Evolutionary conservation across 2,888 invertebrate species (phyloP).

Genomic region (Pandemis heparana): DNA sequence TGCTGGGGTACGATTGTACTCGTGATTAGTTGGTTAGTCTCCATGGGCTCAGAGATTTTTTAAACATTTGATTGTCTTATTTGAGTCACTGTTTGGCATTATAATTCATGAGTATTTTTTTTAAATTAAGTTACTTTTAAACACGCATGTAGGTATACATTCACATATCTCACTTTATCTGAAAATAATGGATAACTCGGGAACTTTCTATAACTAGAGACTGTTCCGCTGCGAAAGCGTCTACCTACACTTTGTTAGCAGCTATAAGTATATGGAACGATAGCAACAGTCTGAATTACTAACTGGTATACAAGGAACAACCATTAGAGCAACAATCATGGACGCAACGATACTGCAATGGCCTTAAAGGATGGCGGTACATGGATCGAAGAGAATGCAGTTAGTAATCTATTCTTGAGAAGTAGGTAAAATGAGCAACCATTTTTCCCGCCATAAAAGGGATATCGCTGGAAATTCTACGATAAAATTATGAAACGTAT

Average conservation of each 20-base stretch:
- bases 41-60: background rate
- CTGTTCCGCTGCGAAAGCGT: background rate
- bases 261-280: background rate
- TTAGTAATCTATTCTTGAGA: background rate
- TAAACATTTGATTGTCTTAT: background rate
- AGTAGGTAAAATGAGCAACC: background rate
- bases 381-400: background rate
- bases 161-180: too few relatives aligned
- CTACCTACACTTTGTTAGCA: background rate
- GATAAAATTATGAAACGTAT: background rate
- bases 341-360: background rate
- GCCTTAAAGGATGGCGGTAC: background rate
- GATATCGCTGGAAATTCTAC: background rate
- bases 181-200: background rate
- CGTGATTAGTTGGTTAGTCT: constrained; percentile 30
- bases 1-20: constrained; percentile 19
- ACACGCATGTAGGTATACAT: too few relatives aligned
- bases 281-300: background rate
- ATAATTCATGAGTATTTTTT: background rate
- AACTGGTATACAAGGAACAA: background rate
- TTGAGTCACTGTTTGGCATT: background rate
- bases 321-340: background rate
- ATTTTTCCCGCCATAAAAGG: background rate
- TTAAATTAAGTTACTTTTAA: background rate
- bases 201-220: too few relatives aligned